These are phyloP conservation scores for Lipotes vexillifer DNA, from an alignment of 2,113 vertebrate genomes.

Conservation along the genomic window DNA sequence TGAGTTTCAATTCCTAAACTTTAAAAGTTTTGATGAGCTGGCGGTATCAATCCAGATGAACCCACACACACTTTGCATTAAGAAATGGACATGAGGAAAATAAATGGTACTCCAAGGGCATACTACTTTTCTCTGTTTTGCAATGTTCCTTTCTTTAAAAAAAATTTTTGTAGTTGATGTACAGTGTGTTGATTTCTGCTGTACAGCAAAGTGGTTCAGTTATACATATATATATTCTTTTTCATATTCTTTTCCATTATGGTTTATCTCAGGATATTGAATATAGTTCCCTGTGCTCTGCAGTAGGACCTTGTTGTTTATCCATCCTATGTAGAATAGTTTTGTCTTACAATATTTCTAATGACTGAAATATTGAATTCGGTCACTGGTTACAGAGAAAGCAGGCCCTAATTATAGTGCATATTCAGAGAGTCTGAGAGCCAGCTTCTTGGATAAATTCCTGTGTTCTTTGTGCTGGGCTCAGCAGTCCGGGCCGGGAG, in stretches of 20 bases:
- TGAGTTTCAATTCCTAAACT: neutral
- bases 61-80: neutral
- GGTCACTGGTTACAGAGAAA: conserved; percentile 71
- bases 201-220: neutral
- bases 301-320: neutral
- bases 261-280: neutral
- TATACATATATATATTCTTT: neutral
- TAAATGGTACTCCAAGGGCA: neutral
- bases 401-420: conserved; percentile 72
- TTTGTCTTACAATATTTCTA: conserved; percentile 50
- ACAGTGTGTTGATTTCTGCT: neutral
- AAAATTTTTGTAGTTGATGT: neutral
- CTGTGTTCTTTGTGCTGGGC: conserved; percentile 82
- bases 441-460: conserved; percentile 79
- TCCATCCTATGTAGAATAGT: neutral
- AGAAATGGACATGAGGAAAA: neutral
- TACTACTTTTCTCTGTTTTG: conserved; percentile 44
- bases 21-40: neutral
- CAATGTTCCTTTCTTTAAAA: neutral
- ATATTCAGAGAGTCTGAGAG: conserved; percentile 66
- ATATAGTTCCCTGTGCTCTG: neutral
- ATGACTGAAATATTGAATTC: conserved; percentile 69
- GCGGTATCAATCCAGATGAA: neutral
- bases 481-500: conserved; percentile 80
- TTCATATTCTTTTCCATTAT: neutral